These are phyloP conservation scores for Alloscopus bannaensis DNA, from an alignment of 2,888 invertebrate genomes.

Conservation along the genomic window DNA sequence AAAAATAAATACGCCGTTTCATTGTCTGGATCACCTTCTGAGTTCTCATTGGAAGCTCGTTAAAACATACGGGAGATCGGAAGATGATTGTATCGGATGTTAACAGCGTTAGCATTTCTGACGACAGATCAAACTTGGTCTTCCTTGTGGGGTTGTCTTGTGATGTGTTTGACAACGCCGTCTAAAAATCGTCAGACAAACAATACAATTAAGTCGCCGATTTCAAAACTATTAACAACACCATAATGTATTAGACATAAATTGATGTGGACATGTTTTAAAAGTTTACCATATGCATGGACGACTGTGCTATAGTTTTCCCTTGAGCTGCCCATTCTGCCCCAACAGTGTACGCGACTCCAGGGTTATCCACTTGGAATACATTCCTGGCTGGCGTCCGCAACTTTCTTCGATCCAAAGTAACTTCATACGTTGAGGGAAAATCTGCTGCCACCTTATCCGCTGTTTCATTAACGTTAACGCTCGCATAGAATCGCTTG, in stretches of 20 bases:
- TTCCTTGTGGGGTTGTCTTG: conserved; percentile 93
- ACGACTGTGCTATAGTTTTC: conserved; percentile 84
- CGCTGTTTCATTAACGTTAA: conserved; percentile 37
- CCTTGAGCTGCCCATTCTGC: conserved; percentile 95
- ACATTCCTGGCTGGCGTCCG: conserved; percentile 91
- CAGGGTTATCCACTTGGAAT: conserved; percentile 87
- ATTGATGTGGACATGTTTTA: neutral
- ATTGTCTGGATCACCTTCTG: neutral
- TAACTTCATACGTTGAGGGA: conserved; percentile 78
- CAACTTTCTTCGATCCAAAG: conserved; percentile 89
- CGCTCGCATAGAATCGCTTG: conserved; percentile 70
- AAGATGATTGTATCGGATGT: conserved; percentile 89
- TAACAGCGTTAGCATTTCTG: conserved; percentile 86
- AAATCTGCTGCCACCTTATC: neutral
- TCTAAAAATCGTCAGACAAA: conserved; percentile 78
- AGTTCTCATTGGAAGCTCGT: conserved; percentile 15
- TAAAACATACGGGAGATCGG: conserved; percentile 78
- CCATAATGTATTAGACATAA: no score
- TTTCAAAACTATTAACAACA: neutral
- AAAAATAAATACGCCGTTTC: conserved; percentile 3
- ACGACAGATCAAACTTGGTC: conserved; percentile 85
- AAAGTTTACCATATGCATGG: conserved; percentile 89
- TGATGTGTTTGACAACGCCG: conserved; percentile 91
- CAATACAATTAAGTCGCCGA: conserved; percentile 22
- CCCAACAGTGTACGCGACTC: conserved; percentile 93